Evolutionary conservation across 2,888 invertebrate species (phyloP).

Genomic region (Drosophila mercatorum): DNA sequence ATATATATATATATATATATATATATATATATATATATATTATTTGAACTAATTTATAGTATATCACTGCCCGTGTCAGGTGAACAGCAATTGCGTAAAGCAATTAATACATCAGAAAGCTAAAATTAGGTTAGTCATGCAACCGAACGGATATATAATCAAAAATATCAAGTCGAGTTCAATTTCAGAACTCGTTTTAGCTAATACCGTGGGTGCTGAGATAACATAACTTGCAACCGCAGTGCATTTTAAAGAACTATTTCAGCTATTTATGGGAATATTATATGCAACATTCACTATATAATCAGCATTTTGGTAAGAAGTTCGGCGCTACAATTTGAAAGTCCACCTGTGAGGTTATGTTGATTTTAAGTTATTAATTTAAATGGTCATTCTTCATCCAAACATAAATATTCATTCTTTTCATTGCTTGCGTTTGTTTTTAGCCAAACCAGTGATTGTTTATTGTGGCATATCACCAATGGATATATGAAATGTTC

Average conservation of each 20-base stretch:
- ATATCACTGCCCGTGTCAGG: background rate
- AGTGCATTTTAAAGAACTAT: too few species aligned
- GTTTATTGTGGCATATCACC: background rate
- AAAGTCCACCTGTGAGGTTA: too few species aligned
- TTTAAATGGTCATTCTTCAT: too few species aligned
- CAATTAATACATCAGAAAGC: background rate
- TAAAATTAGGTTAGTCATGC: background rate
- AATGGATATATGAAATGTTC: background rate
- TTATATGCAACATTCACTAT: too few species aligned
- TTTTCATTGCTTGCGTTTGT: background rate
- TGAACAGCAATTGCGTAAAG: background rate
- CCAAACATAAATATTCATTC: too few species aligned
- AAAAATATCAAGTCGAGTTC: background rate
- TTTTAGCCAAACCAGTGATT: background rate
- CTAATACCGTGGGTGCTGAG: too few species aligned
- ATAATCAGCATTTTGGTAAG: too few species aligned
- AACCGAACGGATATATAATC: background rate
- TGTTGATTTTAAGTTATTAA: too few species aligned
- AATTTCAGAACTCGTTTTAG: too few species aligned
- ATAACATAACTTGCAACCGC: too few species aligned
- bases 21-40: background rate
- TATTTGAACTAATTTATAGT: background rate
- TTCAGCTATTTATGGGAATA: too few species aligned
- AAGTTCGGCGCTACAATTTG: too few species aligned
- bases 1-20: background rate